Evolutionary conservation across 2,797 vertebrate species (phyloP).

Genomic region (Morus bassanus): DNA sequence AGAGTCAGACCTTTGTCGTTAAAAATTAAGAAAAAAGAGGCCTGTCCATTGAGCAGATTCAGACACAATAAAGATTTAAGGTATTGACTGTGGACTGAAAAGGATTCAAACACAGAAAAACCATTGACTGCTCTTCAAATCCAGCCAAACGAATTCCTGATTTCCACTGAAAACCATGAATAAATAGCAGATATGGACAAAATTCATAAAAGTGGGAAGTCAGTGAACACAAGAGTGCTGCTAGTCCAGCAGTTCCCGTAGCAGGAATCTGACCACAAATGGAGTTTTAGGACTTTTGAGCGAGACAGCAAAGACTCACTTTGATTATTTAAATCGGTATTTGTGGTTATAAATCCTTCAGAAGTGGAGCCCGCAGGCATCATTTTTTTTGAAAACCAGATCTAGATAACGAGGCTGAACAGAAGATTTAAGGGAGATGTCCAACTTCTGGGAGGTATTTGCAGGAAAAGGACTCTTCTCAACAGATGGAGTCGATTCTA

Average conservation of each 20-base stretch:
- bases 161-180: neutral
- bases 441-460: neutral
- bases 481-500: neutral
- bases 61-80: neutral
- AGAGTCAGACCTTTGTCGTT: neutral
- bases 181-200: neutral
- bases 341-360: neutral
- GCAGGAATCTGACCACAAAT: neutral
- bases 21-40: neutral
- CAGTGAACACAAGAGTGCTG: neutral
- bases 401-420: neutral
- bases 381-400: neutral
- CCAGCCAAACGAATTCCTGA: neutral
- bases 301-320: neutral
- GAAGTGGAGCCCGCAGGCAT: neutral
- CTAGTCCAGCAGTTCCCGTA: neutral
- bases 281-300: neutral
- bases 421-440: neutral
- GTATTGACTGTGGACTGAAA: neutral
- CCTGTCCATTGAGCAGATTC: neutral
- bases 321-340: neutral
- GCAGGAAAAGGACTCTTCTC: neutral
- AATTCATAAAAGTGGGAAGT: neutral
- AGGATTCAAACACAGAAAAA: neutral
- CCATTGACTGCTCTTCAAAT: neutral